Evolutionary conservation across 2,888 invertebrate species (phyloP).

Genomic region (Diaphora mendica): DNA sequence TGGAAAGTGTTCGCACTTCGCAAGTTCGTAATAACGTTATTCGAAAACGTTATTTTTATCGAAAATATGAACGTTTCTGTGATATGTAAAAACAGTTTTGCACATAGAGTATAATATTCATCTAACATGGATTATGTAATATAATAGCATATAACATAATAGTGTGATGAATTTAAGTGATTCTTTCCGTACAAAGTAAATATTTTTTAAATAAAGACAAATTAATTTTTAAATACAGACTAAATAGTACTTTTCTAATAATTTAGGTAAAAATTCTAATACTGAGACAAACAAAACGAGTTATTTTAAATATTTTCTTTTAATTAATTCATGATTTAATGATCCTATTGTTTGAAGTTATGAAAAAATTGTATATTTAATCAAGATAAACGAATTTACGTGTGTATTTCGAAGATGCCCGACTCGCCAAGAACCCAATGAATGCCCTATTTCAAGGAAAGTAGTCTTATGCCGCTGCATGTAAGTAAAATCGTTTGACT

Average conservation of each 20-base stretch:
- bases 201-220: background rate
- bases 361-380: too few species aligned
- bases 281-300: slow-evolving; percentile 21
- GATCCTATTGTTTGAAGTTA: background rate
- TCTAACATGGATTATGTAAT: background rate
- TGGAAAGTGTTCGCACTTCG: background rate
- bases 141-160: background rate
- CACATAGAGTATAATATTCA: slow-evolving; percentile 7
- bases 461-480: too few species aligned
- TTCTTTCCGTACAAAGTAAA: background rate
- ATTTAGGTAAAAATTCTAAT: slow-evolving; percentile 1
- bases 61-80: slow-evolving; percentile 22
- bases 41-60: slow-evolving; percentile 1
- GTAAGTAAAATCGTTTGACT: background rate
- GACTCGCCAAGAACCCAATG: background rate
- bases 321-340: background rate
- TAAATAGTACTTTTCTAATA: background rate
- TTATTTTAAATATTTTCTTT: slow-evolving; percentile 14
- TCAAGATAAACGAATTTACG: too few species aligned
- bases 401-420: background rate
- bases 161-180: background rate
- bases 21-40: background rate
- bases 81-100: slow-evolving; percentile 48
- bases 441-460: background rate
- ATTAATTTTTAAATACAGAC: background rate